Evolutionary conservation across 2,797 vertebrate genomes (phyloP), one percentile per base, ranked within the genome.

Genomic region (Percopsis omiscomaycus): DNA sequence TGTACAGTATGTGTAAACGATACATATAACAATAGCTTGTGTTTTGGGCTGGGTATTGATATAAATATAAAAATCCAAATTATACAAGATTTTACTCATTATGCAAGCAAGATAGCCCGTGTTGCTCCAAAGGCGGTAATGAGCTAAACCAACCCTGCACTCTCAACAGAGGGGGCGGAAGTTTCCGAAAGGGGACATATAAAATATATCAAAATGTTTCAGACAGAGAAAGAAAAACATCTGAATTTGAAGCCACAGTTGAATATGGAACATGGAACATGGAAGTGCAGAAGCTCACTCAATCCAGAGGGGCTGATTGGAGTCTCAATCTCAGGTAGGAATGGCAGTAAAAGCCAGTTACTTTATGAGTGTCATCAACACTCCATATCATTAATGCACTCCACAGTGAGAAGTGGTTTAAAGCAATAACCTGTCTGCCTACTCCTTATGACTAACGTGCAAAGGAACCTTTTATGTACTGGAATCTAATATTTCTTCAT

Each of bases 201-300:
- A 22, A 22, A 22, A 22, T 22, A 22, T 22, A 22, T 22, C 22
- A 1, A 22, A 71, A 92, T 89, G 89, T 91, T 91, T 91, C 91
- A 91, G 93, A 88, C 86, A 90, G 89, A 91, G 88, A 88, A 88
- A 37, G 8, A 37, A 37, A 37, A 6, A 37, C 37, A 5, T 37
- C 37, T 37, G 9, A 37, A 37, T 37, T 5, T 37, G 9, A 9
- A 37, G 37, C 37, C 47, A 48, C 47, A 74, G 83, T 88, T 91
- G 90, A 92, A 90, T 81, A 85, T 90, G 88, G 86, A 77, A 85
- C 82, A 82, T 85, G 4, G 13, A 32, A 32, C 5, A 85, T 91
- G 77, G 86, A 32, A 92, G 88, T 48, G 55, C 84, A 88, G 86
- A 89, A 89, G 71, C 70, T 91, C 84, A 84, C 86, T 87, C 87